A percentile compares a stretch with the other conserved stretches of the same genome.
Conservation (phyloP, 2,113 vertebrate genomes). For the Deroptyus accipitrinus region DNA sequence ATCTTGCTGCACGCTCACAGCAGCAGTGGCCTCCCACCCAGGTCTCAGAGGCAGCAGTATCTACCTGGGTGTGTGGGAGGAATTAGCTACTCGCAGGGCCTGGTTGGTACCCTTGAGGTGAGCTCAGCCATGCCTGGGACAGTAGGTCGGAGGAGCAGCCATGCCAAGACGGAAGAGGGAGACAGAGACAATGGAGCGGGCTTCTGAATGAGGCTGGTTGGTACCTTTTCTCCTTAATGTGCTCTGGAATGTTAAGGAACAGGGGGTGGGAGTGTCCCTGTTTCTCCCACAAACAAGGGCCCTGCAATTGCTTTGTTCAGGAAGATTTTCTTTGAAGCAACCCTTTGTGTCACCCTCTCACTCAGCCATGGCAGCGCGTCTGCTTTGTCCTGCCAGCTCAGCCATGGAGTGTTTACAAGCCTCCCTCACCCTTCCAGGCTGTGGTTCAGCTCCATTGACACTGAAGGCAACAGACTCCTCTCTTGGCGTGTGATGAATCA, state of each 20-base stretch:
- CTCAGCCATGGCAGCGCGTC: background rate
- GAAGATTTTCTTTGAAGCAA: constrained; percentile 57
- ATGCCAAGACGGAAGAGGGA: rapidly evolving
- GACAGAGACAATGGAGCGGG: background rate
- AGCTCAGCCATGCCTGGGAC: background rate
- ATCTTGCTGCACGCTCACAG: background rate
- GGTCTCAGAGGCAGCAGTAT: background rate
- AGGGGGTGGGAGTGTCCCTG: background rate
- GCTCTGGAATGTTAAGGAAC: background rate
- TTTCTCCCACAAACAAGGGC: constrained; percentile 18
- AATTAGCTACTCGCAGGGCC: background rate
- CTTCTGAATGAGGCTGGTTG: background rate
- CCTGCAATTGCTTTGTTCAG: constrained; percentile 24
- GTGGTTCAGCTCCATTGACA: constrained; percentile 77
- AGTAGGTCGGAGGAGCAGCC: background rate
- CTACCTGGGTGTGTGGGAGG: background rate
- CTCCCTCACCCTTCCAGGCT: constrained; percentile 69
- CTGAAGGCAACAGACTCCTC: constrained; percentile 71
- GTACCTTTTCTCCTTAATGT: background rate
- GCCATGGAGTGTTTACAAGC: constrained; percentile 73
- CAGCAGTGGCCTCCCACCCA: rapidly evolving
- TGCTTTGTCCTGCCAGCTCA: constrained; percentile 71
- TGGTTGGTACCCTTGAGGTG: background rate
- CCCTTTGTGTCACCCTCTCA: constrained; percentile 33
- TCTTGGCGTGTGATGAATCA: constrained; percentile 72